Base-by-base conservation (phyloP, 2,113 vertebrate species). In the Nothocercus nigrocapillus region DNA sequence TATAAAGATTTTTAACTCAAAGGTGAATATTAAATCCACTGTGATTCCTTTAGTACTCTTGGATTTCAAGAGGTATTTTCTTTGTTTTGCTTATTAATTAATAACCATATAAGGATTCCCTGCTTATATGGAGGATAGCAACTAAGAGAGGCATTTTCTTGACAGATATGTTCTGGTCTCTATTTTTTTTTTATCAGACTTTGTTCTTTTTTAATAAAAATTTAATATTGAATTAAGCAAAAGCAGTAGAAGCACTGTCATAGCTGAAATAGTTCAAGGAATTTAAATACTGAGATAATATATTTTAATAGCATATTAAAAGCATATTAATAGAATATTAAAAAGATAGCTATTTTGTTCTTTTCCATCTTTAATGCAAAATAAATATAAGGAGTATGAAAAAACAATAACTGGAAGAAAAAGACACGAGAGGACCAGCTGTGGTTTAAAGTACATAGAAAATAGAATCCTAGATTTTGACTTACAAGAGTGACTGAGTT, bases 121-220 rank as follows among this genome's bases (percentile, higher is more conserved):
- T 70, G 10, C 10, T 74, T 32, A 45, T 4, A 24, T 21, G 15
- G 19, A 61, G 1, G 11, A 17, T 9, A 53, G 6, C 6, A 22
- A 40, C 12, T 61, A 49, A 86, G 13, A 76, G 54, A 38, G 21
- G 5, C 17, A 19, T 70, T 70, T 80, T 53, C 28, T 80, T 53
- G n/a, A 7, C 6, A 64, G 36, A 49, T 38, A 68, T 3, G 4
- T 58, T 63, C 8, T 5, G 0, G n/a, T 3, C 2, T n/a, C 1
- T 17, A 27, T 14, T 32, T 58, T 34, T 42, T 36, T 21, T 16
- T 10, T 28, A 61, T 19, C 19, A 22, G 17, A n/a, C 6, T 21
- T 34, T 62, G 24, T 34, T 21, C 15, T 8, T 6, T 25, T 53
- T 69, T 8, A 38, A 3, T 20, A 14, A 59, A 59, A 47, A 47